Evolutionary conservation across 2,113 vertebrate genomes (phyloP), one percentile per base, ranked within the genome.

Genomic region (Tyto alba): DNA sequence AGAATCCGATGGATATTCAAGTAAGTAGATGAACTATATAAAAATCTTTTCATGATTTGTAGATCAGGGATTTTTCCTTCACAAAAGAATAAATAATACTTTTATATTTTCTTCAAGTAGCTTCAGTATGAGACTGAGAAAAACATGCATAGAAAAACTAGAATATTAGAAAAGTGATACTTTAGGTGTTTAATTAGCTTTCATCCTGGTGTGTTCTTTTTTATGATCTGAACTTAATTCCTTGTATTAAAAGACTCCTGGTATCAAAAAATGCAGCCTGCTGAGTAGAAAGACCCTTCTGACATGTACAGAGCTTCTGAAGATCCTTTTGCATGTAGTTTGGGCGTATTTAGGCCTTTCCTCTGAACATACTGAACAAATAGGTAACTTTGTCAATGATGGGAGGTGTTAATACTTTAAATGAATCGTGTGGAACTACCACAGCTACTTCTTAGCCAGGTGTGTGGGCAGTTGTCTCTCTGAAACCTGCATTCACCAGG

Each of bases 201-300:
- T 72, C 62, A 82, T 78, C 69, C 56, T 93, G 72, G 34, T 91
- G 34, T 27, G 53, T 2, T 90, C 59, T 88, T 94, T 80, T 82
- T 90, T 85, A 91, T 84, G 27, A 85, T 89, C 41, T 91, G 84
- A 95, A 82, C 7, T 34, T 47, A 73, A 73, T 43, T 67, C 88
- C 93, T 92, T 94, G 38, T 60, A 53, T 92, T 83, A 89, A 90
- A 93, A 85, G 67, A 32, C 60, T 93, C 64, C 45, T 6, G 9
- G 36, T 43, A 68, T 41, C 3, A n/a, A 91, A 94, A 77, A 97
- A 94, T 71, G 34, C 30, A 93, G 43, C 47, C 59, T 96, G 85
- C 66, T 89, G 94, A 96, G 83, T 95, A 87, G 90, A 97, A 97
- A 97, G 86, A 43, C 60, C 25, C 53, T 86, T 93, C 68, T 89